Base-by-base conservation (phyloP, 2,113 vertebrate species). In the Cygnus buccinator region DNA sequence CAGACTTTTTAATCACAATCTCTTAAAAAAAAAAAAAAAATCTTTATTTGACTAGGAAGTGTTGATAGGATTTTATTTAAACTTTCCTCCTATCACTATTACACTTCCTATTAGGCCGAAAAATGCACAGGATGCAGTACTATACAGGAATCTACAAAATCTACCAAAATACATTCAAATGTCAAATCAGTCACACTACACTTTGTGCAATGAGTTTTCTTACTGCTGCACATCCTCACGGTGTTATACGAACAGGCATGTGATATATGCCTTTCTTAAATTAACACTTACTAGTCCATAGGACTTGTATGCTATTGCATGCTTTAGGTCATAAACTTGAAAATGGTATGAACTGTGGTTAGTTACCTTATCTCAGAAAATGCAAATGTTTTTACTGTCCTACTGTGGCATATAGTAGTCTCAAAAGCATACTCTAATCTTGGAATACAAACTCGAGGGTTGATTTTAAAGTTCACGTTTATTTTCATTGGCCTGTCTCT, bases 401-500 rank as follows among this genome's bases (percentile, higher is more conserved):
- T 16, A 14, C 50, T 81, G 26, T 52, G 83, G 72, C 15, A 95
- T 13, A 84, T 0, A 55, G 46, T 11, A 90, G 48, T 52, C 43
- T 80, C 17, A 16, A 89, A 88, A 93, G 84, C 7, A 75, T 15
- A 61, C 19, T 48, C 52, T 44, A 44, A 58, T 31, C 43, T 46
- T 78, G 57, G 91, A 90, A 92, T 22, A 86, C 6, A 55, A 90
- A 93, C 57, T 11, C 84, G 19, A 91, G 15, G 21, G 59, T 33
- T 77, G 41, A 74, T 91, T 94, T 93, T 86, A 50, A 87, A 90
- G 70, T 55, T 74, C n/a, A 20, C n/a, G 31, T 68, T 84, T 94
- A 57, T 92, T 93, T 94, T 57, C 41, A 59, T 33, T 83, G 72
- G 25, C 37, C 44, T 67, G 8, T 26, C 50, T 88, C 55, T 63